Conservation (phyloP, 1,140 invertebrate species). For the Drosophila persimilis region DNA sequence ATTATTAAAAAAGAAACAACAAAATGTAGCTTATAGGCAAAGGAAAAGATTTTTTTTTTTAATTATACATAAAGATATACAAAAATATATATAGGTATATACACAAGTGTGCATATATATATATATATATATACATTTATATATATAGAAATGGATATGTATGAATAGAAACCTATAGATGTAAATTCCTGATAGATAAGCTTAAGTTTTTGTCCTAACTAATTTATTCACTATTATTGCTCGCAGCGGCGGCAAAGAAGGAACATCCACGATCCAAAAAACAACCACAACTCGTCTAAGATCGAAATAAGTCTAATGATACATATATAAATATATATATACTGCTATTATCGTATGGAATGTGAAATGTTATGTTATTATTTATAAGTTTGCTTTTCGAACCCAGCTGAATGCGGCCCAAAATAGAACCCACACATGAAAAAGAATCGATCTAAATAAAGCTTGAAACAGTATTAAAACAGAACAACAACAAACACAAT, state of each 20-base stretch:
- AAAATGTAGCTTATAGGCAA: slow-evolving; percentile 44
- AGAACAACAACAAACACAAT: slow-evolving; percentile 18
- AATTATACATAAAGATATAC: slow-evolving; percentile 14
- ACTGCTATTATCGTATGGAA: slow-evolving; percentile 49
- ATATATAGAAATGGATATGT: slow-evolving; percentile 34
- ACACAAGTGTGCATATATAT: slow-evolving; percentile 22
- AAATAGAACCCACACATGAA: slow-evolving; percentile 46
- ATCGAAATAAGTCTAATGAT: slow-evolving; percentile 7
- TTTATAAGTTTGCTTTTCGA: slow-evolving; percentile 67
- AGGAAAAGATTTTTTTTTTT: slow-evolving; percentile 26
- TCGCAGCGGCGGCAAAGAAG: slow-evolving; percentile 35
- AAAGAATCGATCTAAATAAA: slow-evolving; percentile 62
- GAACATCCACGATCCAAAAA: slow-evolving; percentile 33
- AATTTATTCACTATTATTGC: slow-evolving; percentile 53
- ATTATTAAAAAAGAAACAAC: slow-evolving; percentile 41
- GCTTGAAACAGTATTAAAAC: slow-evolving; percentile 67
- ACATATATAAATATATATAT: slow-evolving; percentile 19
- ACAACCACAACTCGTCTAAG: background rate
- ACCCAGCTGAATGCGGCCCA: slow-evolving; percentile 52
- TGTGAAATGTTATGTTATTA: slow-evolving; percentile 80
- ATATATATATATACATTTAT: slow-evolving; percentile 16
- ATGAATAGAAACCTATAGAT: slow-evolving; percentile 41
- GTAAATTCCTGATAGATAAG: slow-evolving; percentile 42
- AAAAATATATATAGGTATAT: slow-evolving; percentile 27
- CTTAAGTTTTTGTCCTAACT: slow-evolving; percentile 45